phyloP scores from a whole-genome alignment of 1,140 invertebrate species.

The Berghia stephanieae region DNA sequence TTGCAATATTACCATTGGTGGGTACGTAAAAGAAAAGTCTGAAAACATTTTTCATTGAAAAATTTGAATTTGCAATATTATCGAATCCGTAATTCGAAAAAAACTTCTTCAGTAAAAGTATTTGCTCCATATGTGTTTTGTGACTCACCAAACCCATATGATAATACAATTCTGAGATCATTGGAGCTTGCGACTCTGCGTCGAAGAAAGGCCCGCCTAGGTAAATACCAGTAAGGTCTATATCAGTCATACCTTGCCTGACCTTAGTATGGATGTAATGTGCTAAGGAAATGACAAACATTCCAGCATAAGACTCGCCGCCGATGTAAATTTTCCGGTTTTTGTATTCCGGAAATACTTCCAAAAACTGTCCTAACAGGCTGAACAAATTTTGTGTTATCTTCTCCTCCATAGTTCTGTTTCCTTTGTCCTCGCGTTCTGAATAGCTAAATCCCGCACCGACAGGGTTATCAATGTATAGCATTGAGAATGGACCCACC shows the following conservation, averaged over 20 bases:
- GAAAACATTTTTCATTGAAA: no score
- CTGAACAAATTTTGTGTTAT: conserved; percentile 54
- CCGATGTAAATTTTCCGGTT: conserved; percentile 64
- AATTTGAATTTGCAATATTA: no score
- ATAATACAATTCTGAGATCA: no score
- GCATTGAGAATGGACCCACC: conserved; percentile 78
- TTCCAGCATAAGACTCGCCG: conserved; percentile 66
- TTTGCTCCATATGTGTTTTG: no score
- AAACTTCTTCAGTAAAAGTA: no score
- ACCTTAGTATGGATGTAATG: conserved; percentile 78
- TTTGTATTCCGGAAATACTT: conserved; percentile 59
- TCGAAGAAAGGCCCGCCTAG: conserved; percentile 11
- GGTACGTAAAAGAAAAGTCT: no score
- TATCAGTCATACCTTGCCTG: conserved; percentile 38
- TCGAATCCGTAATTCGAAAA: no score
- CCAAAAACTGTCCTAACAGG: conserved; percentile 66
- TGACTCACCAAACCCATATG: no score
- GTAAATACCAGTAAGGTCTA: conserved; percentile 34
- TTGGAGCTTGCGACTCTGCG: not conserved
- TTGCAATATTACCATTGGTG: no score
- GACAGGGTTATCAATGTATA: conserved; percentile 90
- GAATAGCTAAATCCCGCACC: conserved; percentile 63
- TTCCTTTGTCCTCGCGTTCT: conserved; percentile 52
- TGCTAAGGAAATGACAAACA: conserved; percentile 80
- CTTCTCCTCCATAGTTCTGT: conserved; percentile 64